phyloP scores from a whole-genome alignment of 2,113 vertebrate genomes.

The Otocyon megalotis region DNA sequence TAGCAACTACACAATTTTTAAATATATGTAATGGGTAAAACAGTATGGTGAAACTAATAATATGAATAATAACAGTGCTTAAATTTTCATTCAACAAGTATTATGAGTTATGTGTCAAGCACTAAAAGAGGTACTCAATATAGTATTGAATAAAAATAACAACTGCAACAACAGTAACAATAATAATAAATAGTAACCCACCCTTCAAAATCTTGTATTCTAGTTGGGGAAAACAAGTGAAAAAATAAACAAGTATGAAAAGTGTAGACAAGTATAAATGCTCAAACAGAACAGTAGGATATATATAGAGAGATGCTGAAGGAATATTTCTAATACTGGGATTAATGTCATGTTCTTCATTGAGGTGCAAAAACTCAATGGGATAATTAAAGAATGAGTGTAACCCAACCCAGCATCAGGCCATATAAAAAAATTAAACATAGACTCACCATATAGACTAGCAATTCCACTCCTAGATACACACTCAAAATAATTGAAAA shows the following conservation, averaged over 20 bases:
- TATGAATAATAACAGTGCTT: background rate
- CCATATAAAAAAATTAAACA: background rate
- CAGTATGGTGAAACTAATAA: background rate
- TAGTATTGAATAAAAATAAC: background rate
- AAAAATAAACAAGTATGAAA: background rate
- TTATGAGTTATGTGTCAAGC: background rate
- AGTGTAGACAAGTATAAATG: background rate
- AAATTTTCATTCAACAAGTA: background rate
- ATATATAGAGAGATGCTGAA: background rate
- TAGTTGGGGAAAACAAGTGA: background rate
- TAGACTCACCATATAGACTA: background rate
- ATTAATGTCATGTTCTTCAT: background rate
- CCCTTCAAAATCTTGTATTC: background rate
- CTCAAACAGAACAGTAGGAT: background rate
- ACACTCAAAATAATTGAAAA: background rate
- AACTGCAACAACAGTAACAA: background rate
- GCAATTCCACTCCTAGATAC: background rate
- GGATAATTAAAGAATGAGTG: background rate
- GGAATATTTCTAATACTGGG: background rate
- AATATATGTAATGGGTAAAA: background rate
- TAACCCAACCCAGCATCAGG: background rate
- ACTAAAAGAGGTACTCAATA: background rate
- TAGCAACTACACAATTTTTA: background rate
- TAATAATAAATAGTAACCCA: background rate
- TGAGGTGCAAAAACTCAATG: background rate